Base-by-base conservation (phyloP, 2,888 invertebrate genomes). In the Proisotoma minuta region DNA sequence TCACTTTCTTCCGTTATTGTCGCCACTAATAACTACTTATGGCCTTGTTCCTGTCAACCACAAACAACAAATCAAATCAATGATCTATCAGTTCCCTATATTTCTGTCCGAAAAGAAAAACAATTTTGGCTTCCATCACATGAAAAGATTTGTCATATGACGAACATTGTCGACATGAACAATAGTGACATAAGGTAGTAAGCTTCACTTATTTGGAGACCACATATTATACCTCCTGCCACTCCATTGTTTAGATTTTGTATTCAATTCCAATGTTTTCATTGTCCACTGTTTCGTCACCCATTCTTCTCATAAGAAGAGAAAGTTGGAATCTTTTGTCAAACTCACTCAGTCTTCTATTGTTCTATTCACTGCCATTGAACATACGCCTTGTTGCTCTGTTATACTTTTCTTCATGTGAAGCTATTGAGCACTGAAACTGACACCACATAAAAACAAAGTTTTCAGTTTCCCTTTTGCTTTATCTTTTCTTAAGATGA, bases 21-120 rank as follows among this genome's bases (percentile, higher is more conserved):
- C 34, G 34, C 50, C 52, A 52, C 52, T 28, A 52, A 52, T 52
- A 52, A 52, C 52, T 52, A 52, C 52, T 52, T 27, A 27, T 27
- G 26, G 52, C 18, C 28, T 52, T 27, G 52, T 52, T n/a, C 23
- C n/a, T 50, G 27, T 52, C 28, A 47, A 10, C n/a, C 48, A 20
- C 48, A n/a, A n/a, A n/a, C 48, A 18, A 12, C 22, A n/a, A 48
- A n/a, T 48, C 8, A 34, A 34, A 34, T 34, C 34, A 34, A 34
- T 34, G 34, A 8, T 34, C 34, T n/a, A n/a, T n/a, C n/a, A n/a
- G n/a, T n/a, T n/a, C n/a, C n/a, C n/a, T n/a, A n/a, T n/a, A n/a
- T n/a, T n/a, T n/a, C n/a, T n/a, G n/a, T n/a, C n/a, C n/a, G n/a
- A n/a, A n/a, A n/a, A n/a, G n/a, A n/a, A n/a, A n/a, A n/a, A n/a